Evolutionary conservation across 2,113 vertebrate genomes (phyloP).

Genomic region (Charina bottae): DNA sequence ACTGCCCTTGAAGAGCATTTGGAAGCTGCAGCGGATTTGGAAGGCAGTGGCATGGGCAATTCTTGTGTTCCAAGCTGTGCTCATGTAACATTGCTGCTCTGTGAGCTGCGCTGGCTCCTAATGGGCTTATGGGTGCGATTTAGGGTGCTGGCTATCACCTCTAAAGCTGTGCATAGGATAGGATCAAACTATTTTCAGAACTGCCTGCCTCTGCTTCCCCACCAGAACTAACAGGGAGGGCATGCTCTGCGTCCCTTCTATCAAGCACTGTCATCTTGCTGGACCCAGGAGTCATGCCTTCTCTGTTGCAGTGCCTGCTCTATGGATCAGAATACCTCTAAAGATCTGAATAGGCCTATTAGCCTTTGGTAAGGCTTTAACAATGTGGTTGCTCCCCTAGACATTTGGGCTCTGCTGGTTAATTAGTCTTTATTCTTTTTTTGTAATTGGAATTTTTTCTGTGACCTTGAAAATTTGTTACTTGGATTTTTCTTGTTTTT

Average conservation of each 20-base stretch:
- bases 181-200: neutral
- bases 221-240: neutral
- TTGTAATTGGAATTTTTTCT: neutral
- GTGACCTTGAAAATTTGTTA: neutral
- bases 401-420: neutral
- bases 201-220: neutral
- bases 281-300: neutral
- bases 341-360: neutral
- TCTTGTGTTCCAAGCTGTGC: neutral
- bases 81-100: neutral
- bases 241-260: neutral
- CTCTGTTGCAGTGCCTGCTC: too few relatives aligned
- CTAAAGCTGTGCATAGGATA: neutral
- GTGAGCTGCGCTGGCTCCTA: neutral
- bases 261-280: neutral
- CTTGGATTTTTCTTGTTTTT: neutral
- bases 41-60: neutral
- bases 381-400: neutral
- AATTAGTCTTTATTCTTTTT: neutral
- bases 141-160: neutral
- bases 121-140: neutral
- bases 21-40: neutral
- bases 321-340: too few relatives aligned
- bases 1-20: neutral
- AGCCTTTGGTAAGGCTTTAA: neutral